These are phyloP conservation scores for Aramus guarauna DNA, from an alignment of 2,113 vertebrate genomes.

Conservation along the genomic window DNA sequence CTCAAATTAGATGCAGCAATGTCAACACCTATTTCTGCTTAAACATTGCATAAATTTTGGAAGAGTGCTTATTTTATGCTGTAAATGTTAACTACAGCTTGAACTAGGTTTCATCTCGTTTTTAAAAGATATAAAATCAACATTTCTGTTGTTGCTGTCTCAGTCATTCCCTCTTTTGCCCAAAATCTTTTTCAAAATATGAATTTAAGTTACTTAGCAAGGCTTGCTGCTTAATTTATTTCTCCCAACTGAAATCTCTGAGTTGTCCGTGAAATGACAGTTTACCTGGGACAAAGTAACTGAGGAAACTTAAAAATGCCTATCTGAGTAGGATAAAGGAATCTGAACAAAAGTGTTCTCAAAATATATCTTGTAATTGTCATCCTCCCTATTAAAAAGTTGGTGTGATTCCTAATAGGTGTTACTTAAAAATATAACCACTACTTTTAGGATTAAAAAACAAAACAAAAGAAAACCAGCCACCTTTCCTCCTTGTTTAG, in stretches of 20 bases:
- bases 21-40: background rate
- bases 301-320: rapidly evolving
- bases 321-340: background rate
- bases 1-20: background rate
- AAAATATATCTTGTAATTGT: background rate
- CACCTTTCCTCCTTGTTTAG: background rate
- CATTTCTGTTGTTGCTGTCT: background rate
- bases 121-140: background rate
- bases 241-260: background rate
- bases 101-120: background rate
- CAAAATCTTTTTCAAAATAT: background rate
- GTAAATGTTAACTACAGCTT: background rate
- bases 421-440: background rate
- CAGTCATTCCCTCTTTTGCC: background rate
- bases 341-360: background rate
- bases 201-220: background rate
- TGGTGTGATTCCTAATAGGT: background rate
- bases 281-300: background rate
- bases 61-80: background rate
- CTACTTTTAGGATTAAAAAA: background rate
- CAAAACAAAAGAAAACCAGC: background rate
- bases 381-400: background rate
- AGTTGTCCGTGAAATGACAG: background rate
- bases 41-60: background rate
- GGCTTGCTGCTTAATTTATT: background rate